A percentile compares a stretch with the other conserved stretches of the same genome.
phyloP scores from a whole-genome alignment of 2,113 vertebrate species.

The Macaca mulatta region DNA sequence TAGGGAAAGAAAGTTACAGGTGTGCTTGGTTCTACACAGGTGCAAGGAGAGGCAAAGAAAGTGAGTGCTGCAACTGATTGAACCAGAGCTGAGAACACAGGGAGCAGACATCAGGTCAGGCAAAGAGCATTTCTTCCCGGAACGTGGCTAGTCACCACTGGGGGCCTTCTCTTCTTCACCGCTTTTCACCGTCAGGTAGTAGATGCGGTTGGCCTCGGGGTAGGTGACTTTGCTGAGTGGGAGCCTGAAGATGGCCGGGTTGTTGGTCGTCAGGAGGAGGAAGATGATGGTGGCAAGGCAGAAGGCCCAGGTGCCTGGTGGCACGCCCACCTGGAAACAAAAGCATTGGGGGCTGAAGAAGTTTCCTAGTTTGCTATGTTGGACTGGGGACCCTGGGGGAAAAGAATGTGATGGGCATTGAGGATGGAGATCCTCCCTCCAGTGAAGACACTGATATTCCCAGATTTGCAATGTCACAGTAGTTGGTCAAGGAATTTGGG shows the following conservation, averaged over 20 bases:
- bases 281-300: constrained; percentile 94
- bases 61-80: not conserved
- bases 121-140: not conserved
- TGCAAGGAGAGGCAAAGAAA: not conserved
- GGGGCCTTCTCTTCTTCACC: constrained; percentile 24
- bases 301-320: constrained; percentile 95
- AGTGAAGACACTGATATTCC: not conserved
- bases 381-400: not conserved
- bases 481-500: not conserved
- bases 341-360: not conserved
- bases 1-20: not conserved
- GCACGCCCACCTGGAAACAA: constrained; percentile 87
- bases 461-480: not conserved
- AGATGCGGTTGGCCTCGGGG: constrained; percentile 93
- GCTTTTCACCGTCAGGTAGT: constrained; percentile 79
- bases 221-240: constrained; percentile 93
- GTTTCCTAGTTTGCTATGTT: not conserved
- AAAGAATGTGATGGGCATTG: not conserved
- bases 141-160: constrained; percentile 66
- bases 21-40: not conserved
- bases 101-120: not conserved
- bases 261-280: constrained; percentile 90
- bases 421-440: not conserved
- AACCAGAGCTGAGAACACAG: not conserved
- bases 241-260: constrained; percentile 89